These are phyloP conservation scores for Anaspis maculata DNA, from an alignment of 2,888 invertebrate genomes.

Conservation along the genomic window DNA sequence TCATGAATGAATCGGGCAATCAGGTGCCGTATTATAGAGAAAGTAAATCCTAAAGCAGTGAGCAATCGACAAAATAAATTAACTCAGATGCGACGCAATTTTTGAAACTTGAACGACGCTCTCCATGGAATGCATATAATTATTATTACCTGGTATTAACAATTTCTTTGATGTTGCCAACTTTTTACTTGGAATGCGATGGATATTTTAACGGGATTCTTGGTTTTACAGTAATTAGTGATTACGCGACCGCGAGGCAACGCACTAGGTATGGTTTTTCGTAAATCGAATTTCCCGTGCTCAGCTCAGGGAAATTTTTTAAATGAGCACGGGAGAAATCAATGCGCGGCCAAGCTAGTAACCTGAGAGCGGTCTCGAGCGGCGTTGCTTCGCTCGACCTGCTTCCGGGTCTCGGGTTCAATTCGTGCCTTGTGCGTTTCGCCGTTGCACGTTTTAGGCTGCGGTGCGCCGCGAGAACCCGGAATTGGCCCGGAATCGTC, in stretches of 20 bases:
- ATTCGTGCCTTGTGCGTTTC: too few relatives aligned
- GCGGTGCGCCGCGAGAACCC: too few relatives aligned
- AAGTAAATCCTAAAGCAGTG: conserved; percentile 30
- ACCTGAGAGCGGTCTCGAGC: too few relatives aligned
- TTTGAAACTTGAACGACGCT: conserved; percentile 20
- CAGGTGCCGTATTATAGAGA: conserved; percentile 35
- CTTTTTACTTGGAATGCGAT: conserved; percentile 24
- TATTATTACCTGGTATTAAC: conserved; percentile 12
- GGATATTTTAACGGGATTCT: conserved; percentile 24
- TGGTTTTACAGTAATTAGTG: conserved; percentile 24
- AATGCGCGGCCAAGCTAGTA: conserved; percentile 20
- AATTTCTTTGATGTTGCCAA: conserved; percentile 19
- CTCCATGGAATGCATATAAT: conserved; percentile 16
- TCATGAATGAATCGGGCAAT: conserved; percentile 34
- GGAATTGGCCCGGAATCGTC: too few relatives aligned
- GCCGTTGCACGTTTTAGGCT: too few relatives aligned
- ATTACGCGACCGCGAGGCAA: conserved; percentile 15
- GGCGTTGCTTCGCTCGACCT: too few relatives aligned
- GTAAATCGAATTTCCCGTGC: conserved; percentile 16
- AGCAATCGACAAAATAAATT: conserved; percentile 22
- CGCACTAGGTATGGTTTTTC: conserved; percentile 10
- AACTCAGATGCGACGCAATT: conserved; percentile 17
- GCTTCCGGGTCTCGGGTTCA: conserved; percentile 22
- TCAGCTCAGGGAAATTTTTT: too few relatives aligned
- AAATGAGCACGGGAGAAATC: conserved; percentile 26